A percentile compares a stretch with the other conserved stretches of the same genome.
These are phyloP conservation scores for Eciton burchellii DNA, from an alignment of 1,140 invertebrate species.

Conservation along the genomic window DNA sequence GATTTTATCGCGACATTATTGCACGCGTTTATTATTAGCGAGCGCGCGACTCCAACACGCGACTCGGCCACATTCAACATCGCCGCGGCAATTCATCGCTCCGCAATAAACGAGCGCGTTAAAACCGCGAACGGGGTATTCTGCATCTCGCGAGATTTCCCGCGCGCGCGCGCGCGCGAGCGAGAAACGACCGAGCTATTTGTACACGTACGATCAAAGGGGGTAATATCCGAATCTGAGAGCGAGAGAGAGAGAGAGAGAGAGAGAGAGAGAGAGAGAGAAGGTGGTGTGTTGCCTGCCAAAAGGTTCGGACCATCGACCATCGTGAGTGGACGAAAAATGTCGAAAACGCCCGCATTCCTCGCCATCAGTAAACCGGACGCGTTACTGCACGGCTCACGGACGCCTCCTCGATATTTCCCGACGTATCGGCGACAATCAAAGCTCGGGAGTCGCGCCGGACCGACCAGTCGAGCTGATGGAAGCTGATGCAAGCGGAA, in stretches of 20 bases:
- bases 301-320: too few relatives aligned
- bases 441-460: background rate
- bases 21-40: conserved; percentile 47
- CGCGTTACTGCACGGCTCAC: background rate
- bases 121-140: conserved; percentile 13
- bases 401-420: background rate
- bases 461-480: background rate
- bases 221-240: conserved; percentile 20
- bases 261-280: too few relatives aligned
- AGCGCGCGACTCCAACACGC: conserved; percentile 1
- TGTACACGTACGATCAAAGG: conserved; percentile 27
- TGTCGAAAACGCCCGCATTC: background rate
- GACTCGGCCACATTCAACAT: conserved; percentile 42
- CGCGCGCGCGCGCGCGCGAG: background rate
- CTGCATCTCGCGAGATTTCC: conserved; percentile 6
- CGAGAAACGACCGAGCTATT: background rate
- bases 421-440: background rate
- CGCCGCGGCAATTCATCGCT: conserved; percentile 34
- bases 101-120: conserved; percentile 49
- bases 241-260: conserved; percentile 13
- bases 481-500: background rate
- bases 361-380: background rate
- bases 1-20: conserved; percentile 66
- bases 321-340: too few relatives aligned
- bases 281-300: too few relatives aligned